Percentiles rank a stretch among this genome's conserved stretches.
Conservation (phyloP, 2,113 vertebrate species). For the Ploceus nigricollis region DNA sequence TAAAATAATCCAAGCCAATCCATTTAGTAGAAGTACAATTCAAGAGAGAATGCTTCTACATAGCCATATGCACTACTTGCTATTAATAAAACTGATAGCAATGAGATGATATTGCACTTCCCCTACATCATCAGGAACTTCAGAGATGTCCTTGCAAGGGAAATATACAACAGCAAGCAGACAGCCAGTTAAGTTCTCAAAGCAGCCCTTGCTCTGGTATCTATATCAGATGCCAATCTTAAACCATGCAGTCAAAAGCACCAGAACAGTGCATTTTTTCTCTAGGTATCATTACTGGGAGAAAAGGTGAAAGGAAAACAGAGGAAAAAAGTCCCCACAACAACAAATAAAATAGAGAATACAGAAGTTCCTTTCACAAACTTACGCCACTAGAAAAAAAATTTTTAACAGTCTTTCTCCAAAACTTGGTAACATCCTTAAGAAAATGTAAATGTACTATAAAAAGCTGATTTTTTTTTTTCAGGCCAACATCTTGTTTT, state of each 20-base stretch:
- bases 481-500: background rate
- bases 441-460: background rate
- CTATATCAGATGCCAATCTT: background rate
- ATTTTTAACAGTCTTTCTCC: background rate
- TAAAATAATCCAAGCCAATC: background rate
- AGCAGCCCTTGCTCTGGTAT: background rate
- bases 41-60: background rate
- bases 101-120: background rate
- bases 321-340: background rate
- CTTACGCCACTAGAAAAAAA: background rate
- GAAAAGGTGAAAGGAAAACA: accelerated
- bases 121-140: background rate
- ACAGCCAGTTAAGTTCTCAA: background rate
- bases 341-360: background rate
- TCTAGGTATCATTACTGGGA: background rate
- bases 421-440: background rate
- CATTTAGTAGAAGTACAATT: background rate
- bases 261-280: background rate
- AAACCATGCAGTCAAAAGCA: background rate
- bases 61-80: background rate
- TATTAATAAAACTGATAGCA: background rate
- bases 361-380: background rate
- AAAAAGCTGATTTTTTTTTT: background rate
- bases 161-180: background rate
- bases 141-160: background rate